Percentiles rank a stretch among this genome's conserved stretches.
Evolutionary conservation across 2,797 vertebrate genomes (phyloP).

Genomic region (Serranus cabrilla): DNA sequence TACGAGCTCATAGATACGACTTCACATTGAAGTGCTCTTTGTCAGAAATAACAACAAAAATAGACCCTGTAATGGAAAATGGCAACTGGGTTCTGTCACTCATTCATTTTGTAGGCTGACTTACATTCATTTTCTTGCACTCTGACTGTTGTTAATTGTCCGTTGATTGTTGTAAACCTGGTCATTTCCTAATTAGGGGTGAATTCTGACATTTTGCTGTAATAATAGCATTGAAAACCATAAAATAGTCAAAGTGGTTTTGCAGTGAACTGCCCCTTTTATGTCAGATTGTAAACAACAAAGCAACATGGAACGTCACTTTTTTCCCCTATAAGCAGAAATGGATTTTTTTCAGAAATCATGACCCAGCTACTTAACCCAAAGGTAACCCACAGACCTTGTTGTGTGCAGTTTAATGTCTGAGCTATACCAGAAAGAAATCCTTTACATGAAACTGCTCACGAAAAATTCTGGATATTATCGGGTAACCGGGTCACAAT

Average conservation of each 20-base stretch:
- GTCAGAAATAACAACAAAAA: slow-evolving; percentile 5
- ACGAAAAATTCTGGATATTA: too few relatives aligned
- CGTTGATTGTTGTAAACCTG: not conserved
- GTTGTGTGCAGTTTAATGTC: too few relatives aligned
- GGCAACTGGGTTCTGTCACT: not conserved
- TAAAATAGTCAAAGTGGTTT: not conserved
- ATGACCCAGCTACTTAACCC: too few relatives aligned
- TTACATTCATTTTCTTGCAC: not conserved
- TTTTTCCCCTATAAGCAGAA: too few relatives aligned
- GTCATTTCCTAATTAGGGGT: not conserved
- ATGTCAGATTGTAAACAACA: too few relatives aligned
- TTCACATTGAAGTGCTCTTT: not conserved
- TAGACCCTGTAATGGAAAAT: not conserved
- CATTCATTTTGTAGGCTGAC: not conserved
- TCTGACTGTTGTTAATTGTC: not conserved
- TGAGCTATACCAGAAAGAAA: too few relatives aligned
- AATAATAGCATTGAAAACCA: not conserved
- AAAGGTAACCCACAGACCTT: too few relatives aligned
- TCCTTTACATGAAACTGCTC: too few relatives aligned
- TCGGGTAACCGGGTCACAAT: too few relatives aligned
- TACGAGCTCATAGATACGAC: not conserved
- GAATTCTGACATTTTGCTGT: not conserved
- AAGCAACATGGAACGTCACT: too few relatives aligned
- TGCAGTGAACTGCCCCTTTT: too few relatives aligned
- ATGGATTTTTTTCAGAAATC: too few relatives aligned